Evolutionary conservation across 2,113 vertebrate genomes (phyloP).

Genomic region (Turdus rufiventris): DNA sequence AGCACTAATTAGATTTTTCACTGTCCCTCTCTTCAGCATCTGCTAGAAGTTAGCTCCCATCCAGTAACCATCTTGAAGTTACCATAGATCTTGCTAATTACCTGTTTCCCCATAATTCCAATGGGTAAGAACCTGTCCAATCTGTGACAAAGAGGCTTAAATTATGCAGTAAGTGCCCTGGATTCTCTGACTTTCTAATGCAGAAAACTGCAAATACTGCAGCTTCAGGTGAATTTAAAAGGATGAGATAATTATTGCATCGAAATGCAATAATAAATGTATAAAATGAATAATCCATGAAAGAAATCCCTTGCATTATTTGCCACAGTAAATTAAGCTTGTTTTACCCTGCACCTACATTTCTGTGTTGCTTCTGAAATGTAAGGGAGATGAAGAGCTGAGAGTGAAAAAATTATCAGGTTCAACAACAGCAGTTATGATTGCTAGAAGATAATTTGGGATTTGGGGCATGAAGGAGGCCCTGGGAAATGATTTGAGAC

Average conservation of each 20-base stretch:
- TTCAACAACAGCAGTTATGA: neutral
- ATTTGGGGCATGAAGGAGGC: neutral
- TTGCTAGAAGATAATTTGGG: neutral
- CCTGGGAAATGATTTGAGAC: neutral
- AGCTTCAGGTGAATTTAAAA: slow-evolving; percentile 19
- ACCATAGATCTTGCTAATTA: slow-evolving; percentile 45
- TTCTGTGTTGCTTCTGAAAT: neutral
- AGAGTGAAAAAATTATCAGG: neutral
- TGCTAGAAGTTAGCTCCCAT: slow-evolving; percentile 2
- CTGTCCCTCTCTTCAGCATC: neutral
- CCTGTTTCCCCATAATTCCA: slow-evolving; percentile 33
- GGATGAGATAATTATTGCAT: slow-evolving; percentile 1
- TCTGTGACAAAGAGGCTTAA: slow-evolving; percentile 2
- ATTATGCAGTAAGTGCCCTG: slow-evolving; percentile 17
- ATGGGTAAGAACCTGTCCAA: neutral
- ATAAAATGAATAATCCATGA: slow-evolving; percentile 28
- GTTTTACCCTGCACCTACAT: neutral
- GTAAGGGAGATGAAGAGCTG: neutral
- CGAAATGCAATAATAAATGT: neutral
- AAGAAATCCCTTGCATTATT: slow-evolving; percentile 8
- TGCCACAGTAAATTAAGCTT: slow-evolving; percentile 12
- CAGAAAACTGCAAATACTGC: slow-evolving; percentile 5
- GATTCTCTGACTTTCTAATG: neutral
- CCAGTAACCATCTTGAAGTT: slow-evolving; percentile 25
- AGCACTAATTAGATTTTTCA: slow-evolving; percentile 26